Base-by-base conservation (phyloP, 2,797 vertebrate species). In the Cichlasoma orientale region DNA sequence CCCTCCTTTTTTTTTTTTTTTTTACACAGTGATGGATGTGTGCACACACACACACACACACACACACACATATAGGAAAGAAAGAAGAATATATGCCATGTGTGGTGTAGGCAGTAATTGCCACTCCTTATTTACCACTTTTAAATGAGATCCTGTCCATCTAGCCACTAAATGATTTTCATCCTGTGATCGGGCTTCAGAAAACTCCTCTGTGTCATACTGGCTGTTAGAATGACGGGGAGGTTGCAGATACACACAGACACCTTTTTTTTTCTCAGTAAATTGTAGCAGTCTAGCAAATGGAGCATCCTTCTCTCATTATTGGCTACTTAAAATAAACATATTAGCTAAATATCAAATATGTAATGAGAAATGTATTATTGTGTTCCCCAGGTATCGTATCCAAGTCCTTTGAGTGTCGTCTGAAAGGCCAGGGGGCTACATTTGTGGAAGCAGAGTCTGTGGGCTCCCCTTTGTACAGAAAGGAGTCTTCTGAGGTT, bases 381-480 rank as follows among this genome's bases (percentile, higher is more conserved):
- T 16, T 89, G 27, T 91, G 52, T 74, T 66, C 55, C 19, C 2
- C 82, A 99, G 98, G 98, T 86, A 99, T 99, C 0, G 98, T 99
- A 68, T 99, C 97, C 86, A 99, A 99, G 93, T 98, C 98, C 14
- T 99, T 98, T 0, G 98, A 99, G 91, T 99, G 98, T 84, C 97
- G 98, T 4, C 93, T 99, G 76, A 98, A 97, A 92, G 98, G 98
- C 38, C 98, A 98, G 82, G 98, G 98, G 8, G 98, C 98, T 27
- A 90, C 97, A 1, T 99, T 98, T 77, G 97, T 99, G 88, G 96
- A 98, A 92, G 92, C 97, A 0, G 96, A 97, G 1, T 81, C 93
- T 4, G 82, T 89, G 55, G 77, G 84, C 50, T 47, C 91, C 82
- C 71, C 84, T 16, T 80, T 79, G 81, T 79, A 88, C n/a, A 75